Conservation (phyloP, 2,113 vertebrate genomes). For the Alosa alosa region DNA sequence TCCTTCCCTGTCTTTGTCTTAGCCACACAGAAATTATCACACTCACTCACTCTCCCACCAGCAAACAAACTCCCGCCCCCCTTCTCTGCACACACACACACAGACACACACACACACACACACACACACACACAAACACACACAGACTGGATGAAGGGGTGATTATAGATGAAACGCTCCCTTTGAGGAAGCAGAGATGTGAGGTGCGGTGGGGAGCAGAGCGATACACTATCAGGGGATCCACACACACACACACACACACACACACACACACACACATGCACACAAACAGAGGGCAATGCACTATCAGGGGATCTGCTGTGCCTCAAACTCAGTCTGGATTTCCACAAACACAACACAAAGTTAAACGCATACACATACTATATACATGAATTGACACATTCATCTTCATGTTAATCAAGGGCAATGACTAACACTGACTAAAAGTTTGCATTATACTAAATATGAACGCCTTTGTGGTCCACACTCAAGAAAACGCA, state of each 20-base stretch:
- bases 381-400: neutral
- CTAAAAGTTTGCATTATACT: neutral
- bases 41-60: neutral
- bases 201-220: neutral
- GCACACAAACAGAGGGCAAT: neutral
- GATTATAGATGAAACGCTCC: constrained; percentile 1
- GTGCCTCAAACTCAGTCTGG: neutral
- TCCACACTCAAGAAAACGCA: neutral
- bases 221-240: neutral
- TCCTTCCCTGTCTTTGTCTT: neutral
- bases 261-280: constrained; percentile 17
- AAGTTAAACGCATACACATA: constrained; percentile 7
- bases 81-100: neutral
- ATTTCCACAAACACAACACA: neutral
- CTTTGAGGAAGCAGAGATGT: neutral
- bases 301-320: neutral
- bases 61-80: neutral
- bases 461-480: neutral
- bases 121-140: constrained; percentile 5
- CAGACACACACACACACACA: neutral
- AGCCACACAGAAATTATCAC: neutral
- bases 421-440: too few relatives aligned
- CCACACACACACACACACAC: neutral
- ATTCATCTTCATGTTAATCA: too few relatives aligned
- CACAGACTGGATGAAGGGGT: constrained; percentile 3